Base-by-base conservation (phyloP, 2,797 vertebrate genomes). In the Neoniphon sammara region DNA sequence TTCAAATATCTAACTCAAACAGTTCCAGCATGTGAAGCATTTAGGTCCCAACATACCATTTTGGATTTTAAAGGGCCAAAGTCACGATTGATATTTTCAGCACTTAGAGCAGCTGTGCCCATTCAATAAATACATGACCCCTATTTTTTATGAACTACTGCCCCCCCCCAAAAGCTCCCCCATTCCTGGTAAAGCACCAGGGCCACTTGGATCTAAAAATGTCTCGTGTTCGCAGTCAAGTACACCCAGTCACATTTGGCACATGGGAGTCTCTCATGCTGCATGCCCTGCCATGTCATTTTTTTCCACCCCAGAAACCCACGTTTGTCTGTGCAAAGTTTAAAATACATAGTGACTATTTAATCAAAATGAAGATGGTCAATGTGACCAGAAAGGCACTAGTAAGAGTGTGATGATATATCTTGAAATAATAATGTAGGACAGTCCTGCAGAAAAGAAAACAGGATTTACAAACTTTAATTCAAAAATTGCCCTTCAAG, bases 291-390 rank as follows among this genome's bases (percentile, higher is more conserved):
- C 12, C 49, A 7, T 17, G 12, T 39, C 21, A 64, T 39, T 42
- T 60, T 55, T 62, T 20, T 9, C 55, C 15, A 52, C 15, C 59
- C 0, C 23, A 4, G 1, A 6, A n/a, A 34, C 8, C 8, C 0
- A 17, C 55, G 56, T 83, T 39, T 68, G 25, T 63, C 53, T 80
- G 86, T 75, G 20, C 63, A 87, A 70, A 82, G 77, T 69, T 88
- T 15, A 74, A 27, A 30, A 57, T 53, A 15, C 47, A 75, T 18
- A 15, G 11, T 42, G 42, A 72, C 78, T n/a, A 36, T 34, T 25
- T 46, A 12, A 5, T 25, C 15, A 7, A 66, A 70, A 59, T 52
- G 23, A 68, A 39, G 59, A 53, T 39, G 30, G 31, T 23, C 10
- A 0, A n/a, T 23, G 2, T 17, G 5, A 30, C 6, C 1, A 49